Percentiles rank a stretch among this genome's conserved stretches.
Conservation (phyloP, 1,140 invertebrate genomes). For the Macrotrachela quadricornifera region DNA sequence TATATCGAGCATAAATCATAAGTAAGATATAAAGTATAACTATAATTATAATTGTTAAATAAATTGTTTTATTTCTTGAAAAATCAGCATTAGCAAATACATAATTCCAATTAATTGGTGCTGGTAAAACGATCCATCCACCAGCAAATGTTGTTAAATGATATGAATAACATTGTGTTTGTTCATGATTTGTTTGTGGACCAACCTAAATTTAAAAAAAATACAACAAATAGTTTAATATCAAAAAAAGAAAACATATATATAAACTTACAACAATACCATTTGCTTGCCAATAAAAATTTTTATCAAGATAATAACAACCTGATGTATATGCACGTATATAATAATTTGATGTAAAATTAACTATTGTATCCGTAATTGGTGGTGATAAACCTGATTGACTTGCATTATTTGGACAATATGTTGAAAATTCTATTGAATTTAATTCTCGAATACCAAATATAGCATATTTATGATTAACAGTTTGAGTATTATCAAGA, state of each 20-base stretch:
- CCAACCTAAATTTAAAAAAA: too few relatives aligned
- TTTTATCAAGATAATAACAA: slow-evolving; percentile 12
- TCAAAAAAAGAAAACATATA: too few relatives aligned
- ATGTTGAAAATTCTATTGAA: too few relatives aligned
- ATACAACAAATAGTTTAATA: too few relatives aligned
- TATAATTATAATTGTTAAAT: slow-evolving; percentile 32
- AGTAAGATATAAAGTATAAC: slow-evolving; percentile 29
- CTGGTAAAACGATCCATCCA: slow-evolving; percentile 34
- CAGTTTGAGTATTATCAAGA: too few relatives aligned
- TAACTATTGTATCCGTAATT: not conserved
- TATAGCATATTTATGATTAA: too few relatives aligned
- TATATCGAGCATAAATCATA: slow-evolving; percentile 31
- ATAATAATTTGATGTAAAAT: slow-evolving; percentile 11
- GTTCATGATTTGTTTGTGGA: slow-evolving; percentile 8
- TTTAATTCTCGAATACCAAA: too few relatives aligned
- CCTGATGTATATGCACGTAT: slow-evolving; percentile 8
- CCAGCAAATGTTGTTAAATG: slow-evolving; percentile 37
- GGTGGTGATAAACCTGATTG: too few relatives aligned
- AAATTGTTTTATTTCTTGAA: slow-evolving; percentile 25
- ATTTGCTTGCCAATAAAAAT: slow-evolving; percentile 11
- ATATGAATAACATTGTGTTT: slow-evolving; percentile 32
- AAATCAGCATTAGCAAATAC: slow-evolving; percentile 31
- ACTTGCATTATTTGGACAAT: too few relatives aligned
- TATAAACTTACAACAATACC: slow-evolving; percentile 14
- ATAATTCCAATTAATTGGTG: slow-evolving; percentile 37